Evolutionary conservation across 2,888 invertebrate species (phyloP), one percentile per base, ranked within the genome.

Genomic region (Desoria tigrina): DNA sequence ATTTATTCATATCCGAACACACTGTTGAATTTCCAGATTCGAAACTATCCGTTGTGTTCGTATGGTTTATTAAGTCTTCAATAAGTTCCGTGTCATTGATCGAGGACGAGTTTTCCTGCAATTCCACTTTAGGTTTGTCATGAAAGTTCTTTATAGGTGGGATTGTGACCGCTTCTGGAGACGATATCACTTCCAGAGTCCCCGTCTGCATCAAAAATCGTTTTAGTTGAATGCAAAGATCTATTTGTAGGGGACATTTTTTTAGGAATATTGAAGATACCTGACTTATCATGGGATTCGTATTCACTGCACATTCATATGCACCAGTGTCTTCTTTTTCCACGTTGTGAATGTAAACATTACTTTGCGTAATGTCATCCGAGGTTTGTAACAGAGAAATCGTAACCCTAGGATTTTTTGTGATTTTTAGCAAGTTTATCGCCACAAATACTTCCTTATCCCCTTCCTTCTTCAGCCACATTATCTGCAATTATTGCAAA

Each of bases 261-360:
- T n/a, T n/a, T n/a, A n/a, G n/a, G n/a, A n/a, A n/a, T n/a, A n/a
- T n/a, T n/a, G n/a, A n/a, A n/a, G n/a, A 49, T 69, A 74, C 74
- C 67, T 70, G 73, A 54, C 58, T 53, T n/a, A 72, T 69, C 60
- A 65, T 64, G 4, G 70, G 71, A 51, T 69, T 62, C 7, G 73
- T 68, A 39, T 71, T 70, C 2, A 74, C 67, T 16, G 63, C 64
- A 42, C 74, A 74, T 37, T 63, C 65, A 53, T 72, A 74, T 2
- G 24, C 42, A 1, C 74, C 74, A 14, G 37, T 51, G 45, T 74
- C 74, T 4, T 65, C 67, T 9, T 45, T 37, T 6, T 67, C 65
- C 2, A 72, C 62, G n/a, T 67, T 68, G n/a, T 69, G 61, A 57
- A 74, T 65, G 62, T 74, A 74, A 42, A 74, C 53, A 23, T 68